These are phyloP conservation scores for Orthonychiurus folsomi DNA, from an alignment of 2,888 invertebrate species.

Conservation along the genomic window DNA sequence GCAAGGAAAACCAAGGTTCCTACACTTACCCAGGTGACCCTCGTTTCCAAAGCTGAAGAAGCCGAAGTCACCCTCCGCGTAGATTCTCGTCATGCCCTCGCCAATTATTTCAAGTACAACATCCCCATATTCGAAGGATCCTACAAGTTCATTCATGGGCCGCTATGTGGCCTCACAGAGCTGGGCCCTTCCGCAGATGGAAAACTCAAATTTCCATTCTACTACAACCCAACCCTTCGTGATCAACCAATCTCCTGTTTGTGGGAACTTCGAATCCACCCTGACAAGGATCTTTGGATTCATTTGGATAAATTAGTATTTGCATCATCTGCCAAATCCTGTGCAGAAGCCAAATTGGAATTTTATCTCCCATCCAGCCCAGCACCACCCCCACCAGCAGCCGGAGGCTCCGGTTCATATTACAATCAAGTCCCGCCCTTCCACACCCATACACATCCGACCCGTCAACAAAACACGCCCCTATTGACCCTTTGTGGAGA, in stretches of 20 bases:
- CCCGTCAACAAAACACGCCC: conserved; percentile 48
- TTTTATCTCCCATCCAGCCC: conserved; percentile 52
- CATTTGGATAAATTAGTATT: conserved; percentile 57
- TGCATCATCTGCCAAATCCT: conserved; percentile 66
- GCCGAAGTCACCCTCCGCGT: conserved; percentile 72
- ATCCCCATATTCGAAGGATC: conserved; percentile 74
- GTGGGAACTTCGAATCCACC: conserved; percentile 55
- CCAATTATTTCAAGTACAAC: conserved; percentile 78
- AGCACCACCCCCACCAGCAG: conserved; percentile 14
- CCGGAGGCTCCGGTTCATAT: conserved; percentile 22
- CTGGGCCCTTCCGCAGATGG: conserved; percentile 71
- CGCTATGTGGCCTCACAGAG: conserved; percentile 74
- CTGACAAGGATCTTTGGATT: conserved; percentile 74
- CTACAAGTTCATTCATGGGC: conserved; percentile 75
- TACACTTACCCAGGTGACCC: conserved; percentile 43
- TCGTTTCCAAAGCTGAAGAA: conserved; percentile 70
- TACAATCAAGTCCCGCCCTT: conserved; percentile 25
- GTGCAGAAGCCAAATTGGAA: conserved; percentile 77
- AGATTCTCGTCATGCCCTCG: conserved; percentile 73
- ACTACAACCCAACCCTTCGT: conserved; percentile 34
- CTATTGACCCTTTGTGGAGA: conserved; percentile 76
- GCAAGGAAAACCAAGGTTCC: conserved; percentile 50
- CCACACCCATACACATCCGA: conserved; percentile 11
- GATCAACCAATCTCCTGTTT: conserved; percentile 39
- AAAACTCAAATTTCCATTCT: conserved; percentile 71